Conservation (phyloP, 2,888 invertebrate genomes). For the Agrotis clavis region DNA sequence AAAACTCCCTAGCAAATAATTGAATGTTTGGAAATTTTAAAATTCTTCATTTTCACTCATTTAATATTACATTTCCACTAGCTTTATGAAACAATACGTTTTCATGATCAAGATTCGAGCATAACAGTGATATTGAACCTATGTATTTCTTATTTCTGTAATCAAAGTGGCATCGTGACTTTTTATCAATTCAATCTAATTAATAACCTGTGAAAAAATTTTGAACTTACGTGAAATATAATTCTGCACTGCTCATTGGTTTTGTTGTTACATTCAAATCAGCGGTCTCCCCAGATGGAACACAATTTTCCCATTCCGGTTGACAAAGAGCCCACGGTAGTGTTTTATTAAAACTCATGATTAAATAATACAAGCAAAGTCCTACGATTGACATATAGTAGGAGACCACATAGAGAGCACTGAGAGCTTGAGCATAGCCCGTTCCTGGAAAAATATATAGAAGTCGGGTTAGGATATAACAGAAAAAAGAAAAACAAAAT, state of each 20-base stretch:
- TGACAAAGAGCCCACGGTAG: conserved; percentile 94
- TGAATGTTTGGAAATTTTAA: too few relatives aligned
- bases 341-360: conserved; percentile 93
- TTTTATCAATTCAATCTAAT: too few relatives aligned
- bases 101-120: too few relatives aligned
- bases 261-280: conserved; percentile 65
- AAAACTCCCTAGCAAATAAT: too few relatives aligned
- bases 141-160: too few relatives aligned
- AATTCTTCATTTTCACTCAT: too few relatives aligned
- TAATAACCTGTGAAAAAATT: too few relatives aligned
- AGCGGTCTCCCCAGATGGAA: conserved; percentile 80
- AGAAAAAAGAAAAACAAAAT: too few relatives aligned
- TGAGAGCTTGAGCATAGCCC: conserved; percentile 93
- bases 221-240: conserved; percentile 90
- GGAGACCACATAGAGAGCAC: conserved; percentile 92
- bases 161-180: too few relatives aligned
- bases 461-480: background rate
- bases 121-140: too few relatives aligned
- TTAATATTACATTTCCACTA: too few relatives aligned
- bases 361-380: conserved; percentile 93
- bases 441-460: conserved; percentile 88
- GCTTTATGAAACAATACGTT: too few relatives aligned
- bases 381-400: conserved; percentile 95
- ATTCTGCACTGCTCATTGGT: conserved; percentile 90
- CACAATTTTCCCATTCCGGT: conserved; percentile 89